Conservation (phyloP, 2,797 vertebrate genomes). For the Cercopithecus petaurista region DNA sequence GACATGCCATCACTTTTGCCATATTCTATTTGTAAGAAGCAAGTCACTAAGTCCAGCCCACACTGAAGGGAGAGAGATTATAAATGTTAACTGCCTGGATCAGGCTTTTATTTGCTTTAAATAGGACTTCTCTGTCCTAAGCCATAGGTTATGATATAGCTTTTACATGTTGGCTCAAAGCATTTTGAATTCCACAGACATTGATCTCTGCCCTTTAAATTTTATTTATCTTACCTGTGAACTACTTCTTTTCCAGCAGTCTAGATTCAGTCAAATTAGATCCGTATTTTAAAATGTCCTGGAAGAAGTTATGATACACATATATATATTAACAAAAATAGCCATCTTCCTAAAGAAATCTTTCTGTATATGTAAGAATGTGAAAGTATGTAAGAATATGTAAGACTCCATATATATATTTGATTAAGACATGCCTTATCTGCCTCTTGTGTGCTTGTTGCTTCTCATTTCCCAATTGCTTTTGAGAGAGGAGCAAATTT, state of each 20-base stretch:
- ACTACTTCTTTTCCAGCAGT: background rate
- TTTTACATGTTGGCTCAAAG: background rate
- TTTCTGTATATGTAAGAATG: background rate
- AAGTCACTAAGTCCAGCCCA: background rate
- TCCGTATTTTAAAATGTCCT: background rate
- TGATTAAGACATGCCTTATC: background rate
- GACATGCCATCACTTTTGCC: background rate
- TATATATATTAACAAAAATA: conserved; percentile 35
- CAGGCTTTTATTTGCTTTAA: background rate
- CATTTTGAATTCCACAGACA: background rate
- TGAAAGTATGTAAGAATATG: background rate
- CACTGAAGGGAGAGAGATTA: background rate
- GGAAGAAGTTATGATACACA: background rate
- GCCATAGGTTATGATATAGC: background rate
- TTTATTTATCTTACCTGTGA: conserved; percentile 28
- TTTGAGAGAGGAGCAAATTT: background rate
- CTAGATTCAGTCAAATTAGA: background rate
- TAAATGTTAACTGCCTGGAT: background rate
- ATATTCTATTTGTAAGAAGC: background rate
- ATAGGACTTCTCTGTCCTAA: background rate
- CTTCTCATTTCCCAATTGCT: background rate
- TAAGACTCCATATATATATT: conserved; percentile 21
- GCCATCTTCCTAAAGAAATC: background rate
- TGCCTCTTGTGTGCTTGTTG: background rate
- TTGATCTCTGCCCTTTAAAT: background rate